phyloP scores from a whole-genome alignment of 2,113 vertebrate species.

The Vimba vimba region DNA sequence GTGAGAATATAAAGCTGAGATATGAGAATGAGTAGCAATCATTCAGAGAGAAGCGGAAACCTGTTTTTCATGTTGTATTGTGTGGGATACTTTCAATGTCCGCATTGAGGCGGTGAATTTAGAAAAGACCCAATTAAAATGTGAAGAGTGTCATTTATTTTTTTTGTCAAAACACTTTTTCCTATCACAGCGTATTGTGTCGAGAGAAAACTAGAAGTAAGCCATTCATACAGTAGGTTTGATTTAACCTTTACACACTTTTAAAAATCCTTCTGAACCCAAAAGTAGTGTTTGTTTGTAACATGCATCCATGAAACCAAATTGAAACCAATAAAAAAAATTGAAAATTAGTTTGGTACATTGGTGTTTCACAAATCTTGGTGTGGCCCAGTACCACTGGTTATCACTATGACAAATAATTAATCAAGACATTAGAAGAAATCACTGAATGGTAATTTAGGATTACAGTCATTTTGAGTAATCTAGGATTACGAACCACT shows the following conservation, averaged over 20 bases:
- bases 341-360: neutral
- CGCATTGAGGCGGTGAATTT: constrained; percentile 6
- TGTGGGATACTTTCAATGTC: constrained; percentile 12
- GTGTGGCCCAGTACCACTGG: neutral
- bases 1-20: constrained; percentile 28
- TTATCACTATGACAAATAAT: neutral
- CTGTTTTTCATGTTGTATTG: neutral
- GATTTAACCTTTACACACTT: neutral
- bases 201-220: constrained; percentile 9
- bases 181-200: constrained; percentile 1
- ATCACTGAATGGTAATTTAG: neutral
- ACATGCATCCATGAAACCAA: neutral
- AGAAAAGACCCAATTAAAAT: constrained; percentile 20
- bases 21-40: neutral
- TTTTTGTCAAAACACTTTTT: neutral
- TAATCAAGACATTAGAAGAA: neutral
- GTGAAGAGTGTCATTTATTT: neutral
- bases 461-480: neutral
- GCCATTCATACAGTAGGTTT: neutral
- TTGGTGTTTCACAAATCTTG: neutral
- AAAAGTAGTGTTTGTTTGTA: neutral
- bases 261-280: neutral
- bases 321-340: neutral
- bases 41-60: neutral
- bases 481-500: neutral